Percentiles rank a stretch among this genome's conserved stretches.
Evolutionary conservation across 2,797 vertebrate species (phyloP).

Genomic region (Silurus aristotelis): DNA sequence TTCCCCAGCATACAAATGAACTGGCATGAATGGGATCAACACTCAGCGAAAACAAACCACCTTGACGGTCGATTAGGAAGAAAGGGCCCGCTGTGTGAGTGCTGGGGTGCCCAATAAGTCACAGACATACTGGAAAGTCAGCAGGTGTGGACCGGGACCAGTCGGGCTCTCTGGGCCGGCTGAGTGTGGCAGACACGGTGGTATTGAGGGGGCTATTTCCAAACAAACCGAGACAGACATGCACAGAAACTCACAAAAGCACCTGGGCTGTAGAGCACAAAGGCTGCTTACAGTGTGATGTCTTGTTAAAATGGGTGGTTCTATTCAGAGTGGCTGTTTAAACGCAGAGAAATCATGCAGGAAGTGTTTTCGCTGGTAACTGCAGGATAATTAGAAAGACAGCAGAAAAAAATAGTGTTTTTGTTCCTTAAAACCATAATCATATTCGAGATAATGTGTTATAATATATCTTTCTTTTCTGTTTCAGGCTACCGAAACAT

Average conservation of each 20-base stretch:
- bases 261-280: slow-evolving; percentile 36
- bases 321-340: slow-evolving; percentile 27
- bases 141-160: slow-evolving; percentile 53
- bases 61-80: slow-evolving; percentile 58
- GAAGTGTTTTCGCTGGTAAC: neutral
- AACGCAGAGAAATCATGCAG: slow-evolving; percentile 18
- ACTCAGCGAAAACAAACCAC: slow-evolving; percentile 67
- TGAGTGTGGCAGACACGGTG: slow-evolving; percentile 38
- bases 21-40: slow-evolving; percentile 72
- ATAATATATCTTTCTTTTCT: slow-evolving; percentile 58
- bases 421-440: neutral
- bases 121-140: slow-evolving; percentile 52
- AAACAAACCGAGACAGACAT: slow-evolving; percentile 43
- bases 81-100: slow-evolving; percentile 55
- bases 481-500: slow-evolving; percentile 81
- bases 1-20: slow-evolving; percentile 76
- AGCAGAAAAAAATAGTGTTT: neutral
- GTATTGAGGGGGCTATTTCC: slow-evolving; percentile 32
- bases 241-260: slow-evolving; percentile 20
- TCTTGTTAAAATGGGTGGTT: slow-evolving; percentile 44
- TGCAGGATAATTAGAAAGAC: slow-evolving; percentile 4
- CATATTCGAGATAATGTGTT: neutral
- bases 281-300: slow-evolving; percentile 29
- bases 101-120: slow-evolving; percentile 56
- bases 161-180: slow-evolving; percentile 40